A percentile compares a stretch with the other conserved stretches of the same genome.
phyloP scores from a whole-genome alignment of 2,888 invertebrate genomes.

The Diaprepes abbreviatus region DNA sequence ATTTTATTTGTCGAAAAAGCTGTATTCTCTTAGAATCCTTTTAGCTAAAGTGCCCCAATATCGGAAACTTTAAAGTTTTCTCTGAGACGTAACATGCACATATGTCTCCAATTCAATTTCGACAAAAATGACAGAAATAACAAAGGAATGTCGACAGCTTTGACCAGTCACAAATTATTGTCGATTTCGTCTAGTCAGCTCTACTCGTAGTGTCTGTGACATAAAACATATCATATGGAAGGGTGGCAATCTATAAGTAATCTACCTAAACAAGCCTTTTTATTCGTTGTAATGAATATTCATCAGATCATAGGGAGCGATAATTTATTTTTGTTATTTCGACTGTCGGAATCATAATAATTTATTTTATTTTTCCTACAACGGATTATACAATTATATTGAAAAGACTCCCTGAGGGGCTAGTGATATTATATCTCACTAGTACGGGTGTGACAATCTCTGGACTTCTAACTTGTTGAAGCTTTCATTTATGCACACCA shows the following conservation, averaged over 20 bases:
- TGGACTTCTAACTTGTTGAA: too few relatives aligned
- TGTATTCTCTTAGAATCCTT: slow-evolving; percentile 36
- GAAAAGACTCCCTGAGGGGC: too few relatives aligned
- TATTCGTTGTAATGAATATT: too few relatives aligned
- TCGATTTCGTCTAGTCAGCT: slow-evolving; percentile 38
- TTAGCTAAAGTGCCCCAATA: slow-evolving; percentile 46
- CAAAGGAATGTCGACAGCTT: slow-evolving; percentile 31
- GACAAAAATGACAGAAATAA: slow-evolving; percentile 29
- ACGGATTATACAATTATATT: too few relatives aligned
- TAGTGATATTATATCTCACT: too few relatives aligned
- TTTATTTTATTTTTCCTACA: too few relatives aligned
- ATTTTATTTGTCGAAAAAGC: slow-evolving; percentile 29
- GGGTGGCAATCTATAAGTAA: slow-evolving; percentile 10
- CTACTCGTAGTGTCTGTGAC: slow-evolving; percentile 15
- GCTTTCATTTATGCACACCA: too few relatives aligned
- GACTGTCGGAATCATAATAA: too few relatives aligned
- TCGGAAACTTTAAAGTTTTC: slow-evolving; percentile 28
- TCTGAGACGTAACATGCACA: slow-evolving; percentile 18
- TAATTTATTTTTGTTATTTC: too few relatives aligned
- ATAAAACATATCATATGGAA: slow-evolving; percentile 11
- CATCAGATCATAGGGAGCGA: too few relatives aligned
- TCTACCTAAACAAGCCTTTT: too few relatives aligned
- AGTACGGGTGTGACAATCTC: too few relatives aligned
- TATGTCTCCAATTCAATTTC: slow-evolving; percentile 9
- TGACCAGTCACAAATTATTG: slow-evolving; percentile 37